phyloP scores from a whole-genome alignment of 2,113 vertebrate species.

The Natator depressus region DNA sequence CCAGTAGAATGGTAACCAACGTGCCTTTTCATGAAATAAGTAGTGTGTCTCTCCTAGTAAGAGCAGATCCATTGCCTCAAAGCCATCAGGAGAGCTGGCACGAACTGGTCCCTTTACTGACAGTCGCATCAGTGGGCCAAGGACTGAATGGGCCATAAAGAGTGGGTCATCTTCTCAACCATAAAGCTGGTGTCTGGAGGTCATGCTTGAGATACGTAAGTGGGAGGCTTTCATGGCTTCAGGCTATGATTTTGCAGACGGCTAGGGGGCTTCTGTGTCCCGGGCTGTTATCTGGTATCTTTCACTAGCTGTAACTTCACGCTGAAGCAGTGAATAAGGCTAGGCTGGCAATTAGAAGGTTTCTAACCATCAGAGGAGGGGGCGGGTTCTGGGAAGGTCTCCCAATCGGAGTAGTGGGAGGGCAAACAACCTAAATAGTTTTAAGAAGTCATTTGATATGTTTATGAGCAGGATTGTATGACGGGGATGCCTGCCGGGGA shows the following conservation, averaged over 20 bases:
- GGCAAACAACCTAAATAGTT: not conserved
- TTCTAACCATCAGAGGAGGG: not conserved
- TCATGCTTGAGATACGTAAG: not conserved
- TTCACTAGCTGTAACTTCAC: not conserved
- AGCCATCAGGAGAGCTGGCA: not conserved
- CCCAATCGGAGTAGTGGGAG: too few species aligned
- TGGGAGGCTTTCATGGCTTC: accelerated
- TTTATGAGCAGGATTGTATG: too few species aligned
- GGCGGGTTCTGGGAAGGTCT: not conserved
- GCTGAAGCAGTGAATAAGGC: too few species aligned
- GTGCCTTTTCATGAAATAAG: not conserved
- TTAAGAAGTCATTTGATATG: not conserved
- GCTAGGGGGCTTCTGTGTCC: accelerated
- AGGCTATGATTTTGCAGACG: not conserved
- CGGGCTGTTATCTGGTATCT: not conserved
- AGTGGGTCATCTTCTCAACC: too few species aligned
- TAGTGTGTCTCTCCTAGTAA: not conserved
- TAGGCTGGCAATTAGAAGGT: not conserved
- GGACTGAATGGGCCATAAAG: not conserved
- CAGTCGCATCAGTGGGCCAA: not conserved
- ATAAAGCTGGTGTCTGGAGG: not conserved
- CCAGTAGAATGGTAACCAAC: not conserved
- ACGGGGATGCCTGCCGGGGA: too few species aligned
- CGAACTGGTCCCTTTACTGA: not conserved
- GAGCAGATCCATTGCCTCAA: not conserved